Evolutionary conservation across 2,797 vertebrate genomes (phyloP), one percentile per base, ranked within the genome.

Genomic region (Heteromormyrus szaboi): DNA sequence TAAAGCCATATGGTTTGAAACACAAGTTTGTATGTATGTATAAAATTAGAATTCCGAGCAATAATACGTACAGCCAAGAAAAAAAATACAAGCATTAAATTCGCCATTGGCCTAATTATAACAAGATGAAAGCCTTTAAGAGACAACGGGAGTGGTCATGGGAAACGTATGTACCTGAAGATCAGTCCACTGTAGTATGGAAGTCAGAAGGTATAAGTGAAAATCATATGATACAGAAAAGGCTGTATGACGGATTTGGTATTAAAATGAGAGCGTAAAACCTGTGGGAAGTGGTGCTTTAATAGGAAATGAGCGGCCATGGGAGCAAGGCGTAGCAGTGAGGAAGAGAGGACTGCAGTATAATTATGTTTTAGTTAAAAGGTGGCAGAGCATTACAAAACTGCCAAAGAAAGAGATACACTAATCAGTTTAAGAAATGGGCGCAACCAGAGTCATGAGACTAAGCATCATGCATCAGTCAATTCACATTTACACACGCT

Each of bases 341-440:
- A 81, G 76, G 76, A 81, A 46, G 76, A 46, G 41, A 81, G 19
- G 7, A 44, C 76, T 46, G 76, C 19, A 22, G 41, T 46, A 46
- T 81, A 81, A 81, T 81, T 81, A 81, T 81, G 76, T 81, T 81
- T 81, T 46, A 44, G 37, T 81, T 81, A 81, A 81, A 81, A 81
- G 76, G 76, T 22, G 76, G 41, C 41, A 81, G 76, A 81, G 76
- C 76, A 81, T 81, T 81, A 44, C 76, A 81, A 81, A 46, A 81
- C 76, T 81, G 76, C 37, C 41, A 46, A 46, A 81, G 76, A 81
- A 46, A 81, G 76, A 81, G 41, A 81, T 81, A 81, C 76, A 44
- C 76, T 81, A 81, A 81, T 81, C 37, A 81, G 37, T 88, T 41
- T 88, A 76, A 25, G 51, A 41, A 25, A 46, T 87, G 53, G 22